Percentiles rank a stretch among this genome's conserved stretches.
These are phyloP conservation scores for Gasteruption jaculator DNA, from an alignment of 2,888 invertebrate species.

Conservation along the genomic window DNA sequence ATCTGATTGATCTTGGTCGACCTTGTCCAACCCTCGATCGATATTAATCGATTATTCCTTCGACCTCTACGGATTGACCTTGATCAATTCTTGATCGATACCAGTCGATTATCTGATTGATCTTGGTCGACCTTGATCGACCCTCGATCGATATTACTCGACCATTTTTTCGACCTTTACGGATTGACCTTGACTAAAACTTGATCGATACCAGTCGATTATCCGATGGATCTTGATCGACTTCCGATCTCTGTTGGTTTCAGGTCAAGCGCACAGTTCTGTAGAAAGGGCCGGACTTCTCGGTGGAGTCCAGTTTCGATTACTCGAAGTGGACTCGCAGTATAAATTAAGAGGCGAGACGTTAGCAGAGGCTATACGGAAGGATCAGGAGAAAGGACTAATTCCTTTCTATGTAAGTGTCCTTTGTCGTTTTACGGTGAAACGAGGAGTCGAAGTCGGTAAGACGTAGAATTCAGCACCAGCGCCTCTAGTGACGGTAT, in stretches of 20 bases:
- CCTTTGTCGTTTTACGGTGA: no score
- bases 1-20: no score
- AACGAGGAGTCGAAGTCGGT: background rate
- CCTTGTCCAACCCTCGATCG: no score
- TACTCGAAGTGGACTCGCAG: constrained; percentile 68
- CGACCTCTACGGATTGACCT: no score
- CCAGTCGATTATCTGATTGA: no score
- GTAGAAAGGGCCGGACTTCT: constrained; percentile 89
- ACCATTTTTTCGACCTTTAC: no score
- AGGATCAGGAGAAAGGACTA: constrained; percentile 82
- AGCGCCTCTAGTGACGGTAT: background rate
- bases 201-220: constrained; percentile 7
- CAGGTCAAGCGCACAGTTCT: constrained; percentile 88
- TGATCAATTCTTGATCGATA: no score
- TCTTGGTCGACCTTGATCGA: no score
- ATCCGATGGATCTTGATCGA: constrained; percentile 1
- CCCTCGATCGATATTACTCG: no score
- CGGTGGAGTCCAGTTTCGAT: constrained; percentile 77
- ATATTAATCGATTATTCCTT: no score
- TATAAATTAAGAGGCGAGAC: constrained; percentile 72
- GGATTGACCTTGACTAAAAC: no score
- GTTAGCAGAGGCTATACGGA: constrained; percentile 72
- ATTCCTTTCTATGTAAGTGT: constrained; percentile 91
- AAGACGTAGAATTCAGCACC: background rate
- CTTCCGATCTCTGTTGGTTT: constrained; percentile 16